These are phyloP conservation scores for Pristionchus entomophagus DNA, from an alignment of 2,888 invertebrate species.

Conservation along the genomic window DNA sequence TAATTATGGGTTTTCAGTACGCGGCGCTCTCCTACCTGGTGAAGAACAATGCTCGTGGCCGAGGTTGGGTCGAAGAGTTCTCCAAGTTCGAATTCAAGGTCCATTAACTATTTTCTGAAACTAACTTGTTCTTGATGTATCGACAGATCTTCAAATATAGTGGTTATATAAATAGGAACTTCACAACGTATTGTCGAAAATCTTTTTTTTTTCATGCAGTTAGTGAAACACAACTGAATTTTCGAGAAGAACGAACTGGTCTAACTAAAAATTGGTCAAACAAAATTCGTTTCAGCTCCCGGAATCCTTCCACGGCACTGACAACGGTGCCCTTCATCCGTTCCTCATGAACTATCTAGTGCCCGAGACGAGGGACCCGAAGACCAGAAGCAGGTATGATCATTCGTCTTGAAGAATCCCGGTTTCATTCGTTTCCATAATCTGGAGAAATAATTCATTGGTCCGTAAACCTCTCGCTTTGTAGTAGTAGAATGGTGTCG, in stretches of 20 bases:
- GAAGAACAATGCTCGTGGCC: slow-evolving; percentile 17
- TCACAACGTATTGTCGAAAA: too few species aligned
- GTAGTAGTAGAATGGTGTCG: too few species aligned
- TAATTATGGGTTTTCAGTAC: slow-evolving; percentile 25
- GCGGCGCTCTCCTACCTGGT: slow-evolving; percentile 22
- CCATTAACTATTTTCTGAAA: neutral
- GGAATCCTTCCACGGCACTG: slow-evolving; percentile 1
- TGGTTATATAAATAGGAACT: too few species aligned
- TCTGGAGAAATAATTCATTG: too few species aligned
- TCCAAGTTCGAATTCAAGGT: neutral
- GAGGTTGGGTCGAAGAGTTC: slow-evolving; percentile 15
- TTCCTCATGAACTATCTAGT: slow-evolving; percentile 15
- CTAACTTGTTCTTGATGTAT: too few species aligned
- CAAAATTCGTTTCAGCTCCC: neutral
- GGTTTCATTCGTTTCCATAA: too few species aligned
- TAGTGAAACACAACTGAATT: too few species aligned
- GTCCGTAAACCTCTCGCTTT: too few species aligned
- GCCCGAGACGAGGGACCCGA: neutral
- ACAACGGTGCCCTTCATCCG: slow-evolving; percentile 3
- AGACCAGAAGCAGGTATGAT: neutral
- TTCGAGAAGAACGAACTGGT: too few species aligned
- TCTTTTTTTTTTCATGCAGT: too few species aligned
- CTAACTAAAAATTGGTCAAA: too few species aligned
- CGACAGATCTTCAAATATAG: too few species aligned
- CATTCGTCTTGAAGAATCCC: neutral